A percentile compares a stretch with the other conserved stretches of the same genome.
phyloP scores from a whole-genome alignment of 2,113 vertebrate genomes.

The Melanocharis versteri region DNA sequence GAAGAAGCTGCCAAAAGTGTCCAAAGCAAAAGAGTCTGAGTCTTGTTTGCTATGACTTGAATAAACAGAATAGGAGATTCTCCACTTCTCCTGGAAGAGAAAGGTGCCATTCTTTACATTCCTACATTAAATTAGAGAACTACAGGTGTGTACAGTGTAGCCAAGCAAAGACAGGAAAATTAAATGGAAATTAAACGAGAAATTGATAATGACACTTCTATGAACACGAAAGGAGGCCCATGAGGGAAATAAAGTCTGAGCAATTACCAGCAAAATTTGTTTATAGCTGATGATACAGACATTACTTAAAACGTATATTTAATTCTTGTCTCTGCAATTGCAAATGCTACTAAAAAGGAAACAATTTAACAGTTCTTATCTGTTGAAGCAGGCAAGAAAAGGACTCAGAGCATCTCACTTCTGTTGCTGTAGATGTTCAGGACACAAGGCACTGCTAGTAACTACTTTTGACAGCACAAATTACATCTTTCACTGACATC shows the following conservation, averaged over 20 bases:
- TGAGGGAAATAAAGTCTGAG: neutral
- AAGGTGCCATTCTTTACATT: neutral
- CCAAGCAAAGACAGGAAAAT: constrained; percentile 19
- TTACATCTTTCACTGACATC: neutral
- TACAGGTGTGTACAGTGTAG: neutral
- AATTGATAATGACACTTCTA: neutral
- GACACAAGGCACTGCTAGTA: neutral
- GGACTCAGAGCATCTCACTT: neutral
- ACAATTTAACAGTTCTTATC: neutral
- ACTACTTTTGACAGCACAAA: constrained; percentile 24
- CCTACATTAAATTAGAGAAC: neutral
- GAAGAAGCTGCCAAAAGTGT: neutral
- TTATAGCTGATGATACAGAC: constrained; percentile 5
- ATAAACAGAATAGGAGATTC: neutral
- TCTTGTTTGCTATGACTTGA: neutral
- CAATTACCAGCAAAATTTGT: constrained; percentile 10
- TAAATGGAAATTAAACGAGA: constrained; percentile 30
- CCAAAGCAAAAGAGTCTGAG: neutral
- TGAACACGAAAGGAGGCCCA: neutral
- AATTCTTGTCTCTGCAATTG: neutral
- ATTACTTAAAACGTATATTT: neutral
- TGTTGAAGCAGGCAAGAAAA: neutral
- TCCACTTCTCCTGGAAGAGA: neutral
- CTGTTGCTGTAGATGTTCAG: neutral
- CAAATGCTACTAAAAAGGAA: neutral